Evolutionary conservation across 1,140 invertebrate genomes (phyloP), one percentile per base, ranked within the genome.

Genomic region (Caerostris darwini): DNA sequence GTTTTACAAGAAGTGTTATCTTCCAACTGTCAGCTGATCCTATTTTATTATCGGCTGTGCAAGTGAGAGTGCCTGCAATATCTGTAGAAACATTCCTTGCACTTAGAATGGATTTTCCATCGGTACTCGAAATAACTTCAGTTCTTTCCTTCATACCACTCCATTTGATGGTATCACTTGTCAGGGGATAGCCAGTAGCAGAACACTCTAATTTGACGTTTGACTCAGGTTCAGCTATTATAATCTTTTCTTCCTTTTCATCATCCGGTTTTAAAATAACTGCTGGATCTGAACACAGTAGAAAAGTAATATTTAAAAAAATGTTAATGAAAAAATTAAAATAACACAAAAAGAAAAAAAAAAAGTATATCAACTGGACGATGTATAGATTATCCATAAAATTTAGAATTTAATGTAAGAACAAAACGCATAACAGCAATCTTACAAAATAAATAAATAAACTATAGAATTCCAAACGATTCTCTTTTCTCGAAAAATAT

Each of bases 11-110:
- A 53, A 94, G 19, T n/a, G 67, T 14, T 50, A 94, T 90, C 14
- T 90, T 90, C 77, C 88, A 90, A 2, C 71, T 58, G 54, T 90
- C 88, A 34, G 71, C 19, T 3, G 71, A 64, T 19, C 98, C 98
- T 94, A 99, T 98, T 81, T 98, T 98, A 96, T 99, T 99, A 96
- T 99, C 97, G n/a, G 98, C 98, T 83, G 97, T 97, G 96, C 99
- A 99, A 81, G 97, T 97, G 96, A 99, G 99, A 93, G 97, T 97
- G 1, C 99, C 99, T 3, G 98, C 97, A 96, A 99, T 98, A 90
- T 98, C 97, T 95, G 98, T 97, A 56, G 97, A 97, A 0, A 98
- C 97, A 95, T 97, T 96, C 71, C 97, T 97, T 85, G 99, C 97
- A 61, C 97, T 97, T 7, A 99, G 96, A 95, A 97, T 98, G 34